These are phyloP conservation scores for Conistra vaccinii DNA, from an alignment of 2,888 invertebrate species.

Conservation along the genomic window DNA sequence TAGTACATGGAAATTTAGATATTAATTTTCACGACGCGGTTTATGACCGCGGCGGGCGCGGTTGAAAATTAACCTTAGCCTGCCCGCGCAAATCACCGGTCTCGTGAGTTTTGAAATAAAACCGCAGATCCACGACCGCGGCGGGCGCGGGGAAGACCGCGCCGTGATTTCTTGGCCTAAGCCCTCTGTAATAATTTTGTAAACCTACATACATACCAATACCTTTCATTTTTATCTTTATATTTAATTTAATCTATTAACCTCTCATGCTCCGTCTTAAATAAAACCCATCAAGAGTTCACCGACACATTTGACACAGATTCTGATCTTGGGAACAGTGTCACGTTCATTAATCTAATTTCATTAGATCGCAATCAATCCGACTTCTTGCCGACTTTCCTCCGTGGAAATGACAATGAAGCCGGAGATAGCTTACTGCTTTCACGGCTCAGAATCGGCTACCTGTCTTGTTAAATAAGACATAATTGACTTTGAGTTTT, in stretches of 20 bases:
- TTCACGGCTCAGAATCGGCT: neutral
- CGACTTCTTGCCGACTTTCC: constrained; percentile 12
- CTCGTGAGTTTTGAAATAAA: too few relatives aligned
- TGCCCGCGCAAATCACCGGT: too few relatives aligned
- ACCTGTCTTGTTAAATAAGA: neutral
- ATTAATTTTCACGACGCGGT: too few relatives aligned
- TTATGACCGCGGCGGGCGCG: too few relatives aligned
- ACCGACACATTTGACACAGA: neutral
- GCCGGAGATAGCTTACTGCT: constrained; percentile 9
- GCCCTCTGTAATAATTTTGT: neutral
- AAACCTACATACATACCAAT: neutral
- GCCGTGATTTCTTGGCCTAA: too few relatives aligned
- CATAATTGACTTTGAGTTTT: neutral
- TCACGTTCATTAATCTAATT: constrained; percentile 25
- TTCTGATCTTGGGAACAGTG: constrained; percentile 18
- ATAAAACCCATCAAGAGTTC: neutral
- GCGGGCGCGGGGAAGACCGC: too few relatives aligned
- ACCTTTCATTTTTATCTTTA: neutral
- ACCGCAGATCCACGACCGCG: too few relatives aligned
- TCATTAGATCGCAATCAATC: constrained; percentile 28
- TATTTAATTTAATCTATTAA: neutral
- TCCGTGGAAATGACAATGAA: constrained; percentile 12
- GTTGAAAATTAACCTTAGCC: too few relatives aligned
- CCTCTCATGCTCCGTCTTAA: neutral
- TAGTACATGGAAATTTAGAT: too few relatives aligned